Evolutionary conservation across 2,888 invertebrate genomes (phyloP).

Genomic region (Coenonympha arcania): DNA sequence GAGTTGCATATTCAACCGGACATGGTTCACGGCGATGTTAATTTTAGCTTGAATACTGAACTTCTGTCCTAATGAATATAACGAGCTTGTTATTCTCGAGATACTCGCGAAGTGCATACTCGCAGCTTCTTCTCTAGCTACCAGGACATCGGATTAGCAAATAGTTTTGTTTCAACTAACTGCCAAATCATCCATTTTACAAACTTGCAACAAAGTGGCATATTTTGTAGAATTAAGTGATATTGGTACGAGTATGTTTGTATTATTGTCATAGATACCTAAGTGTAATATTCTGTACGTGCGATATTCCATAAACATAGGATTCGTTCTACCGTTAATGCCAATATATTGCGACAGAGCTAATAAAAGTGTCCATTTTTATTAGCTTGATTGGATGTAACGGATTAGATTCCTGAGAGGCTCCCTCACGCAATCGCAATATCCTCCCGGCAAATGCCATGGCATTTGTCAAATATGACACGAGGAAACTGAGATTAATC

Average conservation of each 20-base stretch:
- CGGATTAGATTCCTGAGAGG: slow-evolving; percentile 20
- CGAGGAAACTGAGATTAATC: slow-evolving; percentile 46
- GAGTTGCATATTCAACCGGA: neutral
- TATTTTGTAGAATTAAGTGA: too few species aligned
- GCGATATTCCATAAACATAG: neutral
- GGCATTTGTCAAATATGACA: slow-evolving; percentile 36
- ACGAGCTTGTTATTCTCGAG: neutral
- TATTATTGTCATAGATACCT: neutral
- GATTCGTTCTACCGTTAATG: neutral
- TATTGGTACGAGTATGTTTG: too few species aligned
- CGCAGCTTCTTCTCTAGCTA: neutral
- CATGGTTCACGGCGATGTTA: slow-evolving; percentile 19
- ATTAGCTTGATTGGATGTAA: slow-evolving; percentile 4
- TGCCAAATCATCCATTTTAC: too few species aligned
- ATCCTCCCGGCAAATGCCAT: slow-evolving; percentile 39
- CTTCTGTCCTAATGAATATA: slow-evolving; percentile 4
- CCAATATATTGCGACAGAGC: neutral
- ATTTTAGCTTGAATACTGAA: slow-evolving; percentile 29
- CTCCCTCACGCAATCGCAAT: slow-evolving; percentile 39
- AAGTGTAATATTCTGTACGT: neutral
- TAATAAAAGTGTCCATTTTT: neutral
- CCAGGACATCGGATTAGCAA: too few species aligned
- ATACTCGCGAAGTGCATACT: too few species aligned
- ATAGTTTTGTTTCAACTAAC: too few species aligned
- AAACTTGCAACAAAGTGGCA: too few species aligned